Percentiles rank a stretch among this genome's conserved stretches.
Conservation (phyloP, 2,888 invertebrate species). For the Coenonympha glycerion region DNA sequence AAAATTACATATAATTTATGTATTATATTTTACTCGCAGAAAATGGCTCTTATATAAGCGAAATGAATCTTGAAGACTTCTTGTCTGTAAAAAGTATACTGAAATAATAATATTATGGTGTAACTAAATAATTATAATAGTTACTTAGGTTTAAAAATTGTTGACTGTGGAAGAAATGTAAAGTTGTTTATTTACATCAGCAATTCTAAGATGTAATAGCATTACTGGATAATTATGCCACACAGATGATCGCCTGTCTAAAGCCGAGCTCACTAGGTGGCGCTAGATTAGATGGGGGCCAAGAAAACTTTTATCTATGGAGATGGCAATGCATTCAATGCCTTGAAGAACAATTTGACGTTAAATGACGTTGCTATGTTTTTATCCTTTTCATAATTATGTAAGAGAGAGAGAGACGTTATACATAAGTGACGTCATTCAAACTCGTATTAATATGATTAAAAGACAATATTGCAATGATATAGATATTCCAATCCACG, state of each 20-base stretch:
- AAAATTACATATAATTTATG: not conserved
- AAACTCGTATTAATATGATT: no score
- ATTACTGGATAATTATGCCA: not conserved
- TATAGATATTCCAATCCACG: no score
- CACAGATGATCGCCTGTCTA: not conserved
- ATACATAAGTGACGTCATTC: no score
- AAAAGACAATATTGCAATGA: no score
- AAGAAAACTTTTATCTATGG: no score
- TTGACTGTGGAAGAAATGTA: slow-evolving; percentile 31
- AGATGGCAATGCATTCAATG: no score
- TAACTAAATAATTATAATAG: slow-evolving; percentile 43
- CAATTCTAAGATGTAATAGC: slow-evolving; percentile 7
- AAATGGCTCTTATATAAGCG: slow-evolving; percentile 13
- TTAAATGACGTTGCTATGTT: no score
- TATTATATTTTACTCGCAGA: slow-evolving; percentile 11
- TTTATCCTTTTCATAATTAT: no score
- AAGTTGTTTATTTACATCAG: slow-evolving; percentile 21
- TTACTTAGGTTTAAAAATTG: slow-evolving; percentile 44
- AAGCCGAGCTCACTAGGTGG: no score
- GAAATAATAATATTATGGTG: slow-evolving; percentile 35
- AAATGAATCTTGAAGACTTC: slow-evolving; percentile 40
- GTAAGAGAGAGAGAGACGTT: no score
- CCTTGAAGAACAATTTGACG: no score
- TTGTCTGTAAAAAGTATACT: slow-evolving; percentile 57
- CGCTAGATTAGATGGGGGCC: no score